Percentiles rank a stretch among this genome's conserved stretches.
Conservation (phyloP, 2,797 vertebrate species). For the Valencia hispanica region DNA sequence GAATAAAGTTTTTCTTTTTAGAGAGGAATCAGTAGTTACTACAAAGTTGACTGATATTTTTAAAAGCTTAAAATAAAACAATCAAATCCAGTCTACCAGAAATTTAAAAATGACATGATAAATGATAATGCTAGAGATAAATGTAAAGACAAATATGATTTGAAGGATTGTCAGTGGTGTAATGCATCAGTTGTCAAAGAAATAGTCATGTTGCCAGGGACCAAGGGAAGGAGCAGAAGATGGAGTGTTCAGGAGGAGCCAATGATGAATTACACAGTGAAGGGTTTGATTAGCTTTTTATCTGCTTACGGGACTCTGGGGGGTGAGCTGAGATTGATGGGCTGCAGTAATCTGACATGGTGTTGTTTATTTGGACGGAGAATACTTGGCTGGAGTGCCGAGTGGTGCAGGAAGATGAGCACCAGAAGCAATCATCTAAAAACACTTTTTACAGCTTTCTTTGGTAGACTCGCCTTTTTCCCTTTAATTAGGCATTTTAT, state of each 20-base stretch:
- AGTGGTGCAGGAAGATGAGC: constrained; percentile 43
- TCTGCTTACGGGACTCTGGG: constrained; percentile 68
- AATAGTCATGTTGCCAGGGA: constrained; percentile 48
- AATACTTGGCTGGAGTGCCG: constrained; percentile 44
- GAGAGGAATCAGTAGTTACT: background rate
- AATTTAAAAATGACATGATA: background rate
- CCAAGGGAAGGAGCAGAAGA: constrained; percentile 41
- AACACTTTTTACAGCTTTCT: constrained; percentile 40
- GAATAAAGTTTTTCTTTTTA: background rate
- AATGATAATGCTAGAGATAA: background rate
- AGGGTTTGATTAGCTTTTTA: constrained; percentile 80
- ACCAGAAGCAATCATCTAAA: constrained; percentile 35
- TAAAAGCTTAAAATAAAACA: background rate
- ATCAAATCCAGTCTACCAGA: background rate
- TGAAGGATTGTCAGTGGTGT: constrained; percentile 36
- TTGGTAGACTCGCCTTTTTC: background rate
- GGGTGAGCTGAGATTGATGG: constrained; percentile 67
- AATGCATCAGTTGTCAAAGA: constrained; percentile 38
- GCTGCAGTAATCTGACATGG: constrained; percentile 46
- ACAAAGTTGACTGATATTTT: background rate
- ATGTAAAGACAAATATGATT: constrained; percentile 41
- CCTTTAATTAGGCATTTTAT: constrained; percentile 14
- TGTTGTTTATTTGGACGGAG: constrained; percentile 67
- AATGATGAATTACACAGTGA: constrained; percentile 68
- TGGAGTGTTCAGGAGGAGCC: constrained; percentile 49